Evolutionary conservation across 1,140 invertebrate genomes (phyloP).

Genomic region (Drosophila mayri): DNA sequence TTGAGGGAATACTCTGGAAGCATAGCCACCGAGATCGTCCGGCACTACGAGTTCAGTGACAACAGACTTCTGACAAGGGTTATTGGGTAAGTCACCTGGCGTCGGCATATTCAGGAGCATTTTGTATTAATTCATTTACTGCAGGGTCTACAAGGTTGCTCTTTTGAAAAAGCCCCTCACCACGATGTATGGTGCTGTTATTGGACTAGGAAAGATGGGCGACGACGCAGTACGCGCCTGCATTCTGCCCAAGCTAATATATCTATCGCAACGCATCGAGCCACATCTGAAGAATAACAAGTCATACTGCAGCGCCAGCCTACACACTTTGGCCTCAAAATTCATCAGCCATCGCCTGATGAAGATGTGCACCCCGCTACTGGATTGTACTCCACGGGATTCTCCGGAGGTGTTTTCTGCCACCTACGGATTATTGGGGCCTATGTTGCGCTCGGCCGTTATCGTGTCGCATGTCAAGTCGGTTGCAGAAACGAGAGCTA

Average conservation of each 20-base stretch:
- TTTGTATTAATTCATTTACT: neutral
- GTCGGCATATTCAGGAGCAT: neutral
- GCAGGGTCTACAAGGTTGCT: slow-evolving; percentile 37
- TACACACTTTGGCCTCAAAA: slow-evolving; percentile 15
- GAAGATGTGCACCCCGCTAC: slow-evolving; percentile 46
- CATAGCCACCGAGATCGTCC: slow-evolving; percentile 38
- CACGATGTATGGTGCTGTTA: slow-evolving; percentile 48
- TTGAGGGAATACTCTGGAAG: slow-evolving; percentile 50
- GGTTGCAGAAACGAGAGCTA: neutral
- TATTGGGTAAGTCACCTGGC: slow-evolving; percentile 22
- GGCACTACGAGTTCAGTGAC: neutral
- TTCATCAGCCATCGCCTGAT: slow-evolving; percentile 53
- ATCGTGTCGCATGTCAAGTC: neutral
- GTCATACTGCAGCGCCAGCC: neutral
- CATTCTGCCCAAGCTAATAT: slow-evolving; percentile 34
- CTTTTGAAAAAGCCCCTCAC: slow-evolving; percentile 13
- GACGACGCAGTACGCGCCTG: slow-evolving; percentile 21
- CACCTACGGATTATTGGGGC: slow-evolving; percentile 36
- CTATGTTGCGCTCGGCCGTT: slow-evolving; percentile 3
- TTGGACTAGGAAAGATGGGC: slow-evolving; percentile 53
- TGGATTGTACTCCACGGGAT: slow-evolving; percentile 19
- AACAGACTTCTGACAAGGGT: slow-evolving; percentile 34
- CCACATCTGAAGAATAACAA: neutral
- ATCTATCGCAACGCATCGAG: slow-evolving; percentile 28
- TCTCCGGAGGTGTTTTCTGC: neutral